A percentile compares a stretch with the other conserved stretches of the same genome.
phyloP scores from a whole-genome alignment of 2,888 invertebrate genomes.

The Xanthia icteritia region DNA sequence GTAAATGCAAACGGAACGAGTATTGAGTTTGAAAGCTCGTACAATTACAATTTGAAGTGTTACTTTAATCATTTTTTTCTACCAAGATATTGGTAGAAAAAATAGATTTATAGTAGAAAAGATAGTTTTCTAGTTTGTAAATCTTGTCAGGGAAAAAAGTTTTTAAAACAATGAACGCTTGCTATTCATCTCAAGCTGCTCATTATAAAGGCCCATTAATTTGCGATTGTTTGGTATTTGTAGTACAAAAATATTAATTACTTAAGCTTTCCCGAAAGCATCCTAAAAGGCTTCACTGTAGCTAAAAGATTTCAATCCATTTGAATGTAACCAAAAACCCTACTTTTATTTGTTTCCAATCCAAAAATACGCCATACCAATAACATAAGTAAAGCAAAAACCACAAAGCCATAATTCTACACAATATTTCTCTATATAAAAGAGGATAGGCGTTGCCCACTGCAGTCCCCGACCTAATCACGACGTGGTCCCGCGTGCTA shows the following conservation, averaged over 20 bases:
- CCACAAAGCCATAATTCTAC: constrained; percentile 55
- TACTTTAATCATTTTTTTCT: no score
- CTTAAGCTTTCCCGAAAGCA: background rate
- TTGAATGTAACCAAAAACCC: background rate
- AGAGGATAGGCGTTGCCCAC: constrained; percentile 74
- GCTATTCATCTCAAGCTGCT: background rate
- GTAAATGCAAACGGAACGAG: background rate
- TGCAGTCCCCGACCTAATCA: constrained; percentile 88
- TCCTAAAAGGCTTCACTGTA: background rate
- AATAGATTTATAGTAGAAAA: no score
- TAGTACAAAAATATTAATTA: background rate
- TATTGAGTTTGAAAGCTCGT: background rate
- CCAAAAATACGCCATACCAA: constrained; percentile 14
- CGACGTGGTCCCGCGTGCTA: constrained; percentile 80
- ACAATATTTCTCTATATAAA: constrained; percentile 72
- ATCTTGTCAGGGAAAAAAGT: background rate
- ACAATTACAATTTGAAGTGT: background rate
- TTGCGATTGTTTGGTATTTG: background rate
- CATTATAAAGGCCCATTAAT: background rate
- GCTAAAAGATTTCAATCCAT: background rate
- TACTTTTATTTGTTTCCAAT: no score
- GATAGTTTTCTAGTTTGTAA: background rate
- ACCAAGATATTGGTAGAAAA: no score
- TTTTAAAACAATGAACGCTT: background rate
- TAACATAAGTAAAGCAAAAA: constrained; percentile 31